phyloP scores from a whole-genome alignment of 2,888 invertebrate species.

The Bellardia bayeri region DNA sequence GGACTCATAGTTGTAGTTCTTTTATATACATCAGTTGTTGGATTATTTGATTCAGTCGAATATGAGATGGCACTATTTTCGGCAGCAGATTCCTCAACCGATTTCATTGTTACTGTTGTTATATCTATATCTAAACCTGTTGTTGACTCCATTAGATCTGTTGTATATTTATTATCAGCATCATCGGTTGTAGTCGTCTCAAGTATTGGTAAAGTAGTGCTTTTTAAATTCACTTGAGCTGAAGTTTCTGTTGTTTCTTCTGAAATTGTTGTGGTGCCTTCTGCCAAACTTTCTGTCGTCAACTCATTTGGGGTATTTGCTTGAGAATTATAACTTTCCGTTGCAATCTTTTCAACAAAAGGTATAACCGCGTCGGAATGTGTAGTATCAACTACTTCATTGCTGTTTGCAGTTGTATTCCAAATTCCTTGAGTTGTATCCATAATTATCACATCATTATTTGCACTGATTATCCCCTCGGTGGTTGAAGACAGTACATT shows the following conservation, averaged over 20 bases:
- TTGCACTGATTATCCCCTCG: not conserved
- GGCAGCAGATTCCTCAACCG: not conserved
- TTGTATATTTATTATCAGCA: not conserved
- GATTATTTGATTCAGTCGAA: not conserved
- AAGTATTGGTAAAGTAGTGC: not conserved
- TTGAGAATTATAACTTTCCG: not conserved
- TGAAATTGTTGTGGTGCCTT: not conserved
- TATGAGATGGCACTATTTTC: not conserved
- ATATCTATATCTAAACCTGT: not conserved
- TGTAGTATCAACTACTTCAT: not conserved
- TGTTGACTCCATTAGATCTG: not conserved
- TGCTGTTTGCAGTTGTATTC: not conserved
- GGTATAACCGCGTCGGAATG: not conserved
- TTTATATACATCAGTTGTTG: not conserved
- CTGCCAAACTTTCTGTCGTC: not conserved
- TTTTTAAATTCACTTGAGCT: not conserved
- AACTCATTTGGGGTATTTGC: not conserved
- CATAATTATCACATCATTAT: not conserved
- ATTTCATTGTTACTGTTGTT: not conserved
- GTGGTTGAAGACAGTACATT: not conserved
- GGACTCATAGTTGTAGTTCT: not conserved
- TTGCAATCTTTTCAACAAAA: slow-evolving; percentile 14
- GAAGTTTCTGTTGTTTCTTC: not conserved
- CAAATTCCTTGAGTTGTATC: not conserved
- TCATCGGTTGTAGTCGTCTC: not conserved